Evolutionary conservation across 2,888 invertebrate genomes (phyloP), one percentile per base, ranked within the genome.

Genomic region (Drosophila limbata): DNA sequence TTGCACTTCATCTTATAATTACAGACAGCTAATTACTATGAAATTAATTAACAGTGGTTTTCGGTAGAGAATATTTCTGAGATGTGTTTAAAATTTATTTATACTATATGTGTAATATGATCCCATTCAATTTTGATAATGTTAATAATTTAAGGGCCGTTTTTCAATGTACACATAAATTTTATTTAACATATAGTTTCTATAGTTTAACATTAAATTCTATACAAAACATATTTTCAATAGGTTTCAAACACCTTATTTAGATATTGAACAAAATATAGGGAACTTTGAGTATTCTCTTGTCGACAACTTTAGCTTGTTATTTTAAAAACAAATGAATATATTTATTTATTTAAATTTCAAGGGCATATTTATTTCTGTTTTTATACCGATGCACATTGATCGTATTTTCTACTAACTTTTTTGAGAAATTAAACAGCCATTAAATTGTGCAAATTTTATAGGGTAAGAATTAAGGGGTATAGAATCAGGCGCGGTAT

Each of bases 31-130:
- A 40, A 56, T 25, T 15, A 21, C 25, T 10, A 21, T 4, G 1
- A 2, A 45, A 55, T 55, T 55, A 55, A 56, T 57, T 47, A 57
- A 35, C 57, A 33, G 40, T 56, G 33, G 40, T 9, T 19, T 33
- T 19, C 9, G 2, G 17, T 31, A 5, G 40, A 25, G 37, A 37
- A 21, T 15, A 39, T 37, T 15, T 15, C 15, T 39, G 37, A 52
- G 21, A 25, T 17, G 10, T 19, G 17, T 55, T 31, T 31, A 4
- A 15, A 33, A 35, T 40, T 51, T 21, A 21, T 42, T n/a, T n/a
- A n/a, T n/a, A n/a, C n/a, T n/a, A n/a, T n/a, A 21, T 10, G 8
- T 28, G 25, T 5, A 25, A 13, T 44, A 1, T 21, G 6, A 44
- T 8, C 3, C 21, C 13, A 5, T 4, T 21, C 2, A 1, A 17